phyloP scores from a whole-genome alignment of 2,113 vertebrate genomes.

The Stegastes partitus region DNA sequence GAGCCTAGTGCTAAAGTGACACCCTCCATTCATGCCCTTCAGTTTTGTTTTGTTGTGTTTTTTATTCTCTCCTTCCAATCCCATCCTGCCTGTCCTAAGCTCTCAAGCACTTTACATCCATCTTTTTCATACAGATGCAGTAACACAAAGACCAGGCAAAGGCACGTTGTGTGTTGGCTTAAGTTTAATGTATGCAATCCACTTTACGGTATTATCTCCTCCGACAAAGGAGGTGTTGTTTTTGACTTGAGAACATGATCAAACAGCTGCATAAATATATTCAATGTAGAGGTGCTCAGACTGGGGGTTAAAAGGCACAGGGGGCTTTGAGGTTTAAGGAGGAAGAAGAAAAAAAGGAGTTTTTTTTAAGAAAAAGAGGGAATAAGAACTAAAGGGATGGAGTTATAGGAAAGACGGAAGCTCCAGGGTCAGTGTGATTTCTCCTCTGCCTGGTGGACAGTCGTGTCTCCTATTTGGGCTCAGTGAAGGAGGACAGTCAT shows the following conservation, averaged over 20 bases:
- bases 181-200: conserved; percentile 85
- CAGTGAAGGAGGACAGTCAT: conserved; percentile 75
- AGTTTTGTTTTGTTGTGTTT: conserved; percentile 62
- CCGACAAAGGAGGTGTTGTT: conserved; percentile 68
- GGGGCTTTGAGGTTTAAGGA: conserved; percentile 62
- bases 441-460: conserved; percentile 45
- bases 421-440: conserved; percentile 48
- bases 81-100: conserved; percentile 71
- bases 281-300: conserved; percentile 63
- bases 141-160: conserved; percentile 77
- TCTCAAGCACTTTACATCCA: conserved; percentile 86
- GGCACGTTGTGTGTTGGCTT: conserved; percentile 77
- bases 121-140: conserved; percentile 77
- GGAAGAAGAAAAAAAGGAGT: conserved; percentile 24
- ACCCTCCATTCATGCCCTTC: conserved; percentile 53
- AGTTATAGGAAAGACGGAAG: conserved; percentile 10
- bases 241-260: conserved; percentile 76
- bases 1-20: conserved; percentile 46
- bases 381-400: conserved; percentile 8
- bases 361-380: conserved; percentile 8
- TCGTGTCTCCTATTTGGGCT: conserved; percentile 50
- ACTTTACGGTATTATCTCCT: conserved; percentile 79
- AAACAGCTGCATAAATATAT: conserved; percentile 76
- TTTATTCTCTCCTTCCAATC: conserved; percentile 57
- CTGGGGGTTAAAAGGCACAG: conserved; percentile 61